Percentiles rank a stretch among this genome's conserved stretches.
Evolutionary conservation across 2,797 vertebrate species (phyloP).

Genomic region (Schizothorax lantsangensis): DNA sequence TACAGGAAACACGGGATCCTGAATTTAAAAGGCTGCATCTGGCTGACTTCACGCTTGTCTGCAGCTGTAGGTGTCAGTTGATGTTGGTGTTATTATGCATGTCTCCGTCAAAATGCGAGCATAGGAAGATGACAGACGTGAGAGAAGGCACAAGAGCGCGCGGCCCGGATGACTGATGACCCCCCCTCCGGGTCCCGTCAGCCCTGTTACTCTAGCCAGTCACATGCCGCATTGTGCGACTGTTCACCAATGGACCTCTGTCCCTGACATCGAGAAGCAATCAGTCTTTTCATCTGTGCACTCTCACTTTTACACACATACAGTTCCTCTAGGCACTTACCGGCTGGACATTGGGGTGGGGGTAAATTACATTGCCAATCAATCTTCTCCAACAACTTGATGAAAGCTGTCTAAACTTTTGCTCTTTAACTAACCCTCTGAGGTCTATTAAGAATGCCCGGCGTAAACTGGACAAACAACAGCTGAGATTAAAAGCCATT

Average conservation of each 20-base stretch:
- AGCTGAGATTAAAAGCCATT: slow-evolving; percentile 73
- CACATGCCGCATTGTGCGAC: slow-evolving; percentile 66
- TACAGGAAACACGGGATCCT: background rate
- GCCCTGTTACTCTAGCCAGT: slow-evolving; percentile 64
- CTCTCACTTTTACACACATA: slow-evolving; percentile 63
- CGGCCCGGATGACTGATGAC: slow-evolving; percentile 76
- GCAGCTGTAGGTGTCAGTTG: background rate
- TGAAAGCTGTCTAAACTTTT: slow-evolving; percentile 80
- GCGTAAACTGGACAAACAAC: slow-evolving; percentile 72
- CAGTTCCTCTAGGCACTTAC: slow-evolving; percentile 70
- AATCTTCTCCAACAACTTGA: slow-evolving; percentile 76
- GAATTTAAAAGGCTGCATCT: background rate
- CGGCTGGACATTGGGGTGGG: slow-evolving; percentile 44
- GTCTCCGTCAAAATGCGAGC: slow-evolving; percentile 27
- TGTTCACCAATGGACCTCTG: slow-evolving; percentile 65
- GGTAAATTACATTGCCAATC: slow-evolving; percentile 84
- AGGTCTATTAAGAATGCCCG: slow-evolving; percentile 74
- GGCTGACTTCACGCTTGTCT: slow-evolving; percentile 3
- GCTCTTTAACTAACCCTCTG: slow-evolving; percentile 77
- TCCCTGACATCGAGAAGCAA: slow-evolving; percentile 65
- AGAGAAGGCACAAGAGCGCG: slow-evolving; percentile 2
- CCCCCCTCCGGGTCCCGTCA: slow-evolving; percentile 64
- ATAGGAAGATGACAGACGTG: slow-evolving; percentile 56
- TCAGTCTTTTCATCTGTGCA: slow-evolving; percentile 71
- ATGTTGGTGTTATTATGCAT: slow-evolving; percentile 20